phyloP scores from a whole-genome alignment of 35 echinoderm and acorn worm species.

The Ophioderma brevispina region DNA sequence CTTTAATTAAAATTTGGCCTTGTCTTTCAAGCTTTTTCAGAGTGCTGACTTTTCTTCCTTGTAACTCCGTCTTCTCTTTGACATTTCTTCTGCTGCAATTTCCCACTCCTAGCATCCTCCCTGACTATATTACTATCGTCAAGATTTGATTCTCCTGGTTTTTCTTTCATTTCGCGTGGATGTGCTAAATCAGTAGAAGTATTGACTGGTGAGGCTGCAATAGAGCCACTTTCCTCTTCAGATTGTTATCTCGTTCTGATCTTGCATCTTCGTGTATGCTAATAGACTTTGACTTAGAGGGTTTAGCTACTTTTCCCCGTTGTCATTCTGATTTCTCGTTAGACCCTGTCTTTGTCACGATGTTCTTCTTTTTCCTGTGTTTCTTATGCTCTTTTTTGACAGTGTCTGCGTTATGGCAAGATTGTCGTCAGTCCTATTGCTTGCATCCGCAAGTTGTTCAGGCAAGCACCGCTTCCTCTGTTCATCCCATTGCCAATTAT shows the following conservation, averaged over 20 bases:
- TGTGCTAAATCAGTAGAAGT: no score
- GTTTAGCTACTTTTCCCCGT: no score
- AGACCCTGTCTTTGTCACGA: not conserved
- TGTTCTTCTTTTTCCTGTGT: not conserved
- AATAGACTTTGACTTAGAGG: no score
- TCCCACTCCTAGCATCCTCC: not conserved
- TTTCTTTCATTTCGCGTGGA: no score
- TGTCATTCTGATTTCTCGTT: not conserved
- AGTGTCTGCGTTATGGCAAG: not conserved
- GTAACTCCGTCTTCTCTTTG: not conserved
- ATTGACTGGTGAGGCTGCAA: no score
- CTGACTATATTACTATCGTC: not conserved
- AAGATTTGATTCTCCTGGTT: no score
- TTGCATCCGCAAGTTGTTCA: not conserved
- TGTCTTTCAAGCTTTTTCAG: conserved; percentile 23
- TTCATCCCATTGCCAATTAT: not conserved
- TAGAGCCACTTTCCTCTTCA: no score
- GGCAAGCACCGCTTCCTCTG: not conserved
- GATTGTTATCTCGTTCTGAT: no score
- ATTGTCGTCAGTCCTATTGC: not conserved
- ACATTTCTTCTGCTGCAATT: not conserved
- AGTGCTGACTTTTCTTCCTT: conserved; percentile 21
- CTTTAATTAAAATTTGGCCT: conserved; percentile 11
- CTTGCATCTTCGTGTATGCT: no score
- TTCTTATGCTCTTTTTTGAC: not conserved